Percentiles rank a stretch among this genome's conserved stretches.
Conservation (phyloP, 2,113 vertebrate species). For the Platanista minor region DNA sequence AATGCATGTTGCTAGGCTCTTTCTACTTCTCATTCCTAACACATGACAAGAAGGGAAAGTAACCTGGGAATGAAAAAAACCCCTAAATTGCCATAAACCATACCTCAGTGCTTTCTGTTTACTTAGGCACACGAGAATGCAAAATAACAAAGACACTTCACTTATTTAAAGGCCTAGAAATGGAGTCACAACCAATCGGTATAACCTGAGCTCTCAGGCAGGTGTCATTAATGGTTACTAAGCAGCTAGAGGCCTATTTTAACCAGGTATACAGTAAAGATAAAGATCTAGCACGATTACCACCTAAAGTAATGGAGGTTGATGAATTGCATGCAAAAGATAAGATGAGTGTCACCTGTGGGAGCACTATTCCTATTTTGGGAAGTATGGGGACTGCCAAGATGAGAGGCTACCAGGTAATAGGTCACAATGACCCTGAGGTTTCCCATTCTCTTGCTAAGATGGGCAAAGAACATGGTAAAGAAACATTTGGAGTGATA, state of each 20-base stretch:
- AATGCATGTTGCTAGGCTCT: background rate
- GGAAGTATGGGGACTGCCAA: conserved; percentile 15
- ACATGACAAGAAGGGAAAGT: conserved; percentile 26
- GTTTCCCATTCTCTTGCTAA: conserved; percentile 38
- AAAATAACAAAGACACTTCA: background rate
- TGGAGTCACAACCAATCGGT: background rate
- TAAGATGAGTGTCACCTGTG: background rate
- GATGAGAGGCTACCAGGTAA: conserved; percentile 58
- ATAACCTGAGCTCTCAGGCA: background rate
- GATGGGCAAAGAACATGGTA: conserved; percentile 27
- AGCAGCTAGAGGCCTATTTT: background rate
- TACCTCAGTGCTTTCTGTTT: background rate
- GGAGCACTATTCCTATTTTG: background rate
- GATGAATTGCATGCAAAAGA: conserved; percentile 39
- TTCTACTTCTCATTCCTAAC: conserved; percentile 21
- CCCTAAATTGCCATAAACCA: background rate
- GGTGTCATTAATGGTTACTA: background rate
- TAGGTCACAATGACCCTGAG: conserved; percentile 33
- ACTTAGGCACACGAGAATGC: background rate
- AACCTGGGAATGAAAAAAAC: background rate
- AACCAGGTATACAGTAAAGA: conserved; percentile 2
- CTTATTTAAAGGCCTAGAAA: conserved; percentile 1
- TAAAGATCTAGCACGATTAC: conserved; percentile 12
- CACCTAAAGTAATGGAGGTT: background rate
- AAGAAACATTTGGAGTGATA: background rate